phyloP scores from a whole-genome alignment of 2,888 invertebrate genomes.

The Stegophylla sp. region DNA sequence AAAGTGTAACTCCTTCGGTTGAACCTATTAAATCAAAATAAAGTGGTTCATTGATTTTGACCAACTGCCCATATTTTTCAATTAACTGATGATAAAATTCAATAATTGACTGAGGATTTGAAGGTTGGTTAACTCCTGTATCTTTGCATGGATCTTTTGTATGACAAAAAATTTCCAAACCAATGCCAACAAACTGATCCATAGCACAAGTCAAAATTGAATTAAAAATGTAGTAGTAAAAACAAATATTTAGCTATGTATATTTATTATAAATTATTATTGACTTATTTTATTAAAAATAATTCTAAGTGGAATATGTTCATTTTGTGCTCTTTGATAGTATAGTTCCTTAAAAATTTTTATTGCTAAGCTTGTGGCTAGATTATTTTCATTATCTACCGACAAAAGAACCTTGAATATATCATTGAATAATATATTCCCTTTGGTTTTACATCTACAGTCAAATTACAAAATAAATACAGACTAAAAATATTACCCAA shows the following conservation, averaged over 20 bases:
- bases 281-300: neutral
- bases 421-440: neutral
- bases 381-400: neutral
- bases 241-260: neutral
- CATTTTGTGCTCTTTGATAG: neutral
- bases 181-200: neutral
- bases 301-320: neutral
- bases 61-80: neutral
- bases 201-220: neutral
- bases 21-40: too few relatives aligned
- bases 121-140: neutral
- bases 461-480: neutral
- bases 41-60: too few relatives aligned
- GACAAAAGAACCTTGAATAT: neutral
- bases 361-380: neutral
- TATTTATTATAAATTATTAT: slow-evolving; percentile 3
- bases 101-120: neutral
- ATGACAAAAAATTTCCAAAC: neutral
- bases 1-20: too few relatives aligned
- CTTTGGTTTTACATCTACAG: neutral
- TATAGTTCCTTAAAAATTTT: neutral
- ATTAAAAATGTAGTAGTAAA: neutral
- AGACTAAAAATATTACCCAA: neutral
- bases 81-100: neutral
- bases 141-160: neutral